Percentiles rank a stretch among this genome's conserved stretches.
Conservation (phyloP, 2,113 vertebrate genomes). For the Ceuthmochares aereus region DNA sequence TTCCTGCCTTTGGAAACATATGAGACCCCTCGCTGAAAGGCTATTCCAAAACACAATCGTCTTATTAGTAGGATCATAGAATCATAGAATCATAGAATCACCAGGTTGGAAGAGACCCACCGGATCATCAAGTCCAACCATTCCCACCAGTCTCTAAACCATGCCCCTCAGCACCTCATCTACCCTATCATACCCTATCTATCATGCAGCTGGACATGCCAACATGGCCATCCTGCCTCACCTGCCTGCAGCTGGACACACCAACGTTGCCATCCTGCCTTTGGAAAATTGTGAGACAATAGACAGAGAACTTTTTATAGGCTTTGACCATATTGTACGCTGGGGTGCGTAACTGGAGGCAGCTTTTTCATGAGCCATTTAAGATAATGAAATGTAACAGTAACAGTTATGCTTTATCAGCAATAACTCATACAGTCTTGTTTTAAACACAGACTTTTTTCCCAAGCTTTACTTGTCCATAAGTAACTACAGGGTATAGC, state of each 20-base stretch:
- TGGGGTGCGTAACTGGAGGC: neutral
- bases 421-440: neutral
- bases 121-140: too few species aligned
- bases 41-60: accelerated
- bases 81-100: too few species aligned
- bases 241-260: too few species aligned
- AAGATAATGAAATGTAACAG: neutral
- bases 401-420: neutral
- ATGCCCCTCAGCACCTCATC: too few species aligned
- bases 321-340: neutral
- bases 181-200: too few species aligned
- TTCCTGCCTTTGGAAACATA: accelerated
- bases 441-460: neutral
- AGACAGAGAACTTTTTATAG: neutral
- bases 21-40: neutral
- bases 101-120: too few species aligned
- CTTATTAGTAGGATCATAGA: neutral
- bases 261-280: too few species aligned
- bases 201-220: too few species aligned
- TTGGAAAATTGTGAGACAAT: neutral
- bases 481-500: neutral
- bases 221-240: too few species aligned
- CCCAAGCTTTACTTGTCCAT: neutral
- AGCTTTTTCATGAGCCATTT: neutral
- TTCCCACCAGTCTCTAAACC: too few species aligned